Conservation (phyloP, 1,140 invertebrate species). For the Wasmannia auropunctata region DNA sequence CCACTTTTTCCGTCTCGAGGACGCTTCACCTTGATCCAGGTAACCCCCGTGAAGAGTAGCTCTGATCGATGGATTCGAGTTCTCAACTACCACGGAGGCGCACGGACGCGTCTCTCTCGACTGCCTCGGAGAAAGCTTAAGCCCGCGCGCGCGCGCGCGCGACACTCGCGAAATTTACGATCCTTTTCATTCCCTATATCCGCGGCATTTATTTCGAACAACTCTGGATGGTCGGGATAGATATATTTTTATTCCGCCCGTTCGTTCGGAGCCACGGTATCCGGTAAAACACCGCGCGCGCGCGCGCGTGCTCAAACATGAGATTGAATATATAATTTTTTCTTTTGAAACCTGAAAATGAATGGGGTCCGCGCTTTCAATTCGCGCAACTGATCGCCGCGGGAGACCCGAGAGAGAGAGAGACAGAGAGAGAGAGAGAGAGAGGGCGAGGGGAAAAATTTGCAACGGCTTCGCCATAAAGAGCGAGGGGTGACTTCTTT, state of each 20-base stretch:
- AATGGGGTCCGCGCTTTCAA: neutral
- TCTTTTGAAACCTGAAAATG: conserved; percentile 1
- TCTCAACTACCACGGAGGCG: conserved; percentile 55
- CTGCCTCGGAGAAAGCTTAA: conserved; percentile 68
- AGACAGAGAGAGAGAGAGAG: too few relatives aligned
- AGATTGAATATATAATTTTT: too few relatives aligned
- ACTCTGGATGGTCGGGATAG: conserved; percentile 34
- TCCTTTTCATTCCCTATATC: conserved; percentile 59
- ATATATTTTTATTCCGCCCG: conserved; percentile 33
- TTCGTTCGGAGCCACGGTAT: neutral
- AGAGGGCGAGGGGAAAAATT: neutral
- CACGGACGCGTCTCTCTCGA: conserved; percentile 40
- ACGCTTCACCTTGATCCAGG: conserved; percentile 74
- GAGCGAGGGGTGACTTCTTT: conserved; percentile 8
- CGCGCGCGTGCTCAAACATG: neutral
- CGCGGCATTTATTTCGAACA: conserved; percentile 52
- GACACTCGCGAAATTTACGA: conserved; percentile 78
- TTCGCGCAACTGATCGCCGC: conserved; percentile 7
- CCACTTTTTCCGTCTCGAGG: conserved; percentile 65
- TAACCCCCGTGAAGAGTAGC: conserved; percentile 69
- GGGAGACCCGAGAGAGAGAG: neutral
- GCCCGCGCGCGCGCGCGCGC: conserved; percentile 44
- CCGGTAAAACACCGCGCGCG: neutral
- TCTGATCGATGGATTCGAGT: conserved; percentile 79
- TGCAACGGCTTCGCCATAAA: neutral